These are phyloP conservation scores for Acanthoscelides obtectus DNA, from an alignment of 2,888 invertebrate species.

Conservation along the genomic window DNA sequence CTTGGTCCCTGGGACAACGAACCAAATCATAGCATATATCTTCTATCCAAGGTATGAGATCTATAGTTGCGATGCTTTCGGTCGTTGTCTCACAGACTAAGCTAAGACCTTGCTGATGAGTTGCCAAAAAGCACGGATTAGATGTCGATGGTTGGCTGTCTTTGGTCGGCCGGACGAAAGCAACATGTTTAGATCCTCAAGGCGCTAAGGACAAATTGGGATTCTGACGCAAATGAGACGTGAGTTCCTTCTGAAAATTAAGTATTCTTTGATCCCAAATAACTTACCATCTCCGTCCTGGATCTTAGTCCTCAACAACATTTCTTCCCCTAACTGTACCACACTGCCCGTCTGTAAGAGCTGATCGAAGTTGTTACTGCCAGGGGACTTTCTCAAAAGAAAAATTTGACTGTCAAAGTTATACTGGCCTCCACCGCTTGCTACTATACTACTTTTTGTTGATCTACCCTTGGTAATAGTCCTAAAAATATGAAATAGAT, in stretches of 20 bases:
- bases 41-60: too few relatives aligned
- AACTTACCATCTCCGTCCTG: slow-evolving; percentile 54
- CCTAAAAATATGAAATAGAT: slow-evolving; percentile 19
- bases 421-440: slow-evolving; percentile 53
- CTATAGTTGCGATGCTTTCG: too few relatives aligned
- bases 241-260: too few relatives aligned
- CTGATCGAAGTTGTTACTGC: slow-evolving; percentile 49
- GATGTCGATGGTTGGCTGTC: too few relatives aligned
- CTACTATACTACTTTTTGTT: slow-evolving; percentile 41
- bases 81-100: too few relatives aligned
- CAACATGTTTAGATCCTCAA: too few relatives aligned
- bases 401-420: slow-evolving; percentile 53
- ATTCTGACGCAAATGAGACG: background rate
- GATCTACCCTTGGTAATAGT: slow-evolving; percentile 36
- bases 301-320: slow-evolving; percentile 52
- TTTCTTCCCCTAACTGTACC: slow-evolving; percentile 56
- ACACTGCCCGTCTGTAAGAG: slow-evolving; percentile 50
- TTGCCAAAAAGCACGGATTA: too few relatives aligned
- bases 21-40: too few relatives aligned
- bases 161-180: too few relatives aligned
- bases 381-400: slow-evolving; percentile 48
- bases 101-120: too few relatives aligned
- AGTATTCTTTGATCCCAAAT: too few relatives aligned
- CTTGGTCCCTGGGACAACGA: too few relatives aligned
- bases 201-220: background rate